Evolutionary conservation across 2,797 vertebrate genomes (phyloP).

Genomic region (Molossus molossus): DNA sequence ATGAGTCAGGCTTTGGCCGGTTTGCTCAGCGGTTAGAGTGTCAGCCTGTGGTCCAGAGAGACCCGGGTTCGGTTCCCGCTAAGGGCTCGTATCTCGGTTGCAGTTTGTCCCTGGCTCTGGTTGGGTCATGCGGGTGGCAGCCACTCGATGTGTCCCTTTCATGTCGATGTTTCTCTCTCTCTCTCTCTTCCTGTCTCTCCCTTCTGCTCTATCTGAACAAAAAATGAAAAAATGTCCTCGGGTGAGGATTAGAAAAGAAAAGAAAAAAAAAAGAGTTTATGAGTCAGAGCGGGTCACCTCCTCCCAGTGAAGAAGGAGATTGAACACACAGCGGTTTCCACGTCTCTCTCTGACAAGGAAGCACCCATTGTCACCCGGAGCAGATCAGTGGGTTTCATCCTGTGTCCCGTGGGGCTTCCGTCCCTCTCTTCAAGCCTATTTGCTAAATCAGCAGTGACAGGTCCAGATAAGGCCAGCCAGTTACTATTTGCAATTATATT

Average conservation of each 20-base stretch:
- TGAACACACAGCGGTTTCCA: background rate
- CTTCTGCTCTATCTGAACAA: no score
- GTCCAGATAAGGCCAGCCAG: slow-evolving; percentile 59
- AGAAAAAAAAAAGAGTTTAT: background rate
- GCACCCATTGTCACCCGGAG: background rate
- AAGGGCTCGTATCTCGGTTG: no score
- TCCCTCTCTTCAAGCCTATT: slow-evolving; percentile 51
- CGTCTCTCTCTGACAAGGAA: background rate
- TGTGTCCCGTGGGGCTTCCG: background rate
- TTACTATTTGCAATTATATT: slow-evolving; percentile 77
- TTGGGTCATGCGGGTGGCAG: no score
- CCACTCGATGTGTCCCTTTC: no score
- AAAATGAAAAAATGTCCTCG: no score
- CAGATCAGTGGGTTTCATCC: slow-evolving; percentile 29
- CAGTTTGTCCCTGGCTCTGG: no score
- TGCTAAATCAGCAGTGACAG: slow-evolving; percentile 65
- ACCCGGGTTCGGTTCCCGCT: no score
- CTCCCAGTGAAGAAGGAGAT: background rate
- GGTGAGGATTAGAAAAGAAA: no score
- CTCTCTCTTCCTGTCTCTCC: no score
- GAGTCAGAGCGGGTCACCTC: background rate
- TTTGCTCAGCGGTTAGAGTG: no score
- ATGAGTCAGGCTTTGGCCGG: background rate
- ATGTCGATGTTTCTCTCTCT: no score
- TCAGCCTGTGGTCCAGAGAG: no score